Conservation (phyloP, 1,140 invertebrate species). For the Drosophila carrolli region DNA sequence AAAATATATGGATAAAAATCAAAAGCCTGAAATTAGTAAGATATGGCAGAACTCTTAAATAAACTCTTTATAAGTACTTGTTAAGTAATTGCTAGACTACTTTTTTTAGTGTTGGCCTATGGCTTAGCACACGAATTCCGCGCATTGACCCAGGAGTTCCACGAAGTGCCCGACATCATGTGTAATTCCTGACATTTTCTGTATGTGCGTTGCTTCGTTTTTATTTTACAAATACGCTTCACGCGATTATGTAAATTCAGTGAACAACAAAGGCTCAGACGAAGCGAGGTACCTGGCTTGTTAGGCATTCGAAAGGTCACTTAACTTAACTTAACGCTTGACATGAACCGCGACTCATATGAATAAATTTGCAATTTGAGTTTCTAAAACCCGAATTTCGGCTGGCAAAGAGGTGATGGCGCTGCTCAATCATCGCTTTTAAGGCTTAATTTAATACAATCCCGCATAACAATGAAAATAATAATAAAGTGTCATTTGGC, state of each 20-base stretch:
- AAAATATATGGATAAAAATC: neutral
- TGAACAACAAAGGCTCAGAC: constrained; percentile 46
- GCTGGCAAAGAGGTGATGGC: constrained; percentile 17
- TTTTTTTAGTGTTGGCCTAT: constrained; percentile 6
- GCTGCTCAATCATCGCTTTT: constrained; percentile 33
- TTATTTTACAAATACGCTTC: constrained; percentile 82
- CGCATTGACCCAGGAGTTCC: constrained; percentile 60
- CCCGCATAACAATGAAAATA: constrained; percentile 56
- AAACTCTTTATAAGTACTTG: no score
- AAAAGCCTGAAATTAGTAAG: no score
- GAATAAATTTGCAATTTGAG: constrained; percentile 72
- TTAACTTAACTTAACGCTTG: constrained; percentile 50
- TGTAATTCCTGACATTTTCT: constrained; percentile 80
- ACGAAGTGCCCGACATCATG: constrained; percentile 48
- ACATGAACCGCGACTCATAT: constrained; percentile 56
- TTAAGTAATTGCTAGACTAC: neutral
- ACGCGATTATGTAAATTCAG: constrained; percentile 78
- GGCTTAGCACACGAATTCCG: constrained; percentile 60
- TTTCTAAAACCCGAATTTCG: constrained; percentile 8
- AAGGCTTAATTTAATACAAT: constrained; percentile 49
- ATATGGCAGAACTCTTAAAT: no score
- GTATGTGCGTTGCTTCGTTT: constrained; percentile 56
- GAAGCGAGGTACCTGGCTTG: constrained; percentile 29
- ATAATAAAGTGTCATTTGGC: constrained; percentile 63
- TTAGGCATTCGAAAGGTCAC: constrained; percentile 64